A percentile compares a stretch with the other conserved stretches of the same genome.
These are phyloP conservation scores for Nothoprocta perdicaria DNA, from an alignment of 2,113 vertebrate genomes.

Conservation along the genomic window DNA sequence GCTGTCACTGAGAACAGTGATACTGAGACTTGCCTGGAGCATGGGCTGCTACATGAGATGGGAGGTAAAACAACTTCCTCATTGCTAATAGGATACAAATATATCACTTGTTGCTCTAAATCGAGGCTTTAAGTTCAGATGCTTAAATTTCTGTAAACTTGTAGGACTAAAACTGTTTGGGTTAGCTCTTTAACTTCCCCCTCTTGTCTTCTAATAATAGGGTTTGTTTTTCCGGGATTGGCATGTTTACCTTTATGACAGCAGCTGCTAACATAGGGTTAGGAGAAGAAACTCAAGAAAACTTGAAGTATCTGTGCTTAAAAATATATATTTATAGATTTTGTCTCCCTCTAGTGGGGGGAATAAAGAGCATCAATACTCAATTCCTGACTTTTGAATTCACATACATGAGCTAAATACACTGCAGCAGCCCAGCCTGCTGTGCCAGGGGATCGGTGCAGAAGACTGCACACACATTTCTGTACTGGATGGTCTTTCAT, in stretches of 20 bases:
- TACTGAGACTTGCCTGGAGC: not conserved
- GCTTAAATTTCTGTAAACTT: not conserved
- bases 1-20: not conserved
- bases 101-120: not conserved
- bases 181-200: not conserved
- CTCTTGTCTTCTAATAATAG: not conserved
- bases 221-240: not conserved
- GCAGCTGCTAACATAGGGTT: not conserved
- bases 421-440: not conserved
- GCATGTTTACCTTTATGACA: not conserved
- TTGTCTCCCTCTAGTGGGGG: conserved; percentile 74
- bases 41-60: not conserved
- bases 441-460: fast-evolving
- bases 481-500: not conserved
- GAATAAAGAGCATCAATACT: not conserved
- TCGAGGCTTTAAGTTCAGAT: not conserved
- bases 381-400: fast-evolving
- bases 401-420: fast-evolving
- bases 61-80: not conserved
- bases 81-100: not conserved
- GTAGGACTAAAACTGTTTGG: not conserved
- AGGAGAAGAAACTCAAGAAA: not conserved
- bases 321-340: not conserved
- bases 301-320: not conserved
- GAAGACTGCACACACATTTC: not conserved